These are phyloP conservation scores for Drosophila guanche DNA, from an alignment of 1,140 invertebrate species.

Conservation along the genomic window DNA sequence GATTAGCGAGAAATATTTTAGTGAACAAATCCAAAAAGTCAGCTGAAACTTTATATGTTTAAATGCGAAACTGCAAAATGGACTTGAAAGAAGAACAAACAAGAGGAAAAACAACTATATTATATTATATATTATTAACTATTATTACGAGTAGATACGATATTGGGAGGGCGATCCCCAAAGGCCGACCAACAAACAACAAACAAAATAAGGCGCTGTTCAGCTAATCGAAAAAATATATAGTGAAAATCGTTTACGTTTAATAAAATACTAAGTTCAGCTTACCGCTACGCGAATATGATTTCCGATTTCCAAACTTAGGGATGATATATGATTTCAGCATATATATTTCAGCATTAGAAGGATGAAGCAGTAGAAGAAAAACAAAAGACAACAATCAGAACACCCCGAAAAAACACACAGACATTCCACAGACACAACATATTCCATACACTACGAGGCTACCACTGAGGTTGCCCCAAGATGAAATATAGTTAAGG, in stretches of 20 bases:
- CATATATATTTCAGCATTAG: conserved; percentile 42
- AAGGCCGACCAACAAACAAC: conserved; percentile 2
- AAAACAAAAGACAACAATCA: conserved; percentile 68
- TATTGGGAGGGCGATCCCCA: conserved; percentile 16
- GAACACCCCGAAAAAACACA: conserved; percentile 43
- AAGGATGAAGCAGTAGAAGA: conserved; percentile 38
- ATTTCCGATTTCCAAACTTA: conserved; percentile 51
- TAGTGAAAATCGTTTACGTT: conserved; percentile 66
- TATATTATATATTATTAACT: conserved; percentile 58
- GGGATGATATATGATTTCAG: conserved; percentile 42
- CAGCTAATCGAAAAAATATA: conserved; percentile 55
- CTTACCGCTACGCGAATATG: conserved; percentile 33
- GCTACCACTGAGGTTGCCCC: too few species aligned
- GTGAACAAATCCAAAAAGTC: conserved; percentile 35
- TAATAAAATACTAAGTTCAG: conserved; percentile 70
- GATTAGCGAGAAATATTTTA: conserved; percentile 58
- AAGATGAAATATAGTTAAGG: conserved; percentile 63
- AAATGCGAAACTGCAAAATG: conserved; percentile 61
- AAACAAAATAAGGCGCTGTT: conserved; percentile 61
- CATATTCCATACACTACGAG: conserved; percentile 32
- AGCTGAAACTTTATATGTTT: conserved; percentile 65
- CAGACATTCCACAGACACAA: conserved; percentile 23
- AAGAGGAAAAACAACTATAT: conserved; percentile 41
- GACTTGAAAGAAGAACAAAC: conserved; percentile 60
- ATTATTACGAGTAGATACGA: conserved; percentile 47